phyloP scores from a whole-genome alignment of 2,113 vertebrate genomes.

The Cariama cristata region DNA sequence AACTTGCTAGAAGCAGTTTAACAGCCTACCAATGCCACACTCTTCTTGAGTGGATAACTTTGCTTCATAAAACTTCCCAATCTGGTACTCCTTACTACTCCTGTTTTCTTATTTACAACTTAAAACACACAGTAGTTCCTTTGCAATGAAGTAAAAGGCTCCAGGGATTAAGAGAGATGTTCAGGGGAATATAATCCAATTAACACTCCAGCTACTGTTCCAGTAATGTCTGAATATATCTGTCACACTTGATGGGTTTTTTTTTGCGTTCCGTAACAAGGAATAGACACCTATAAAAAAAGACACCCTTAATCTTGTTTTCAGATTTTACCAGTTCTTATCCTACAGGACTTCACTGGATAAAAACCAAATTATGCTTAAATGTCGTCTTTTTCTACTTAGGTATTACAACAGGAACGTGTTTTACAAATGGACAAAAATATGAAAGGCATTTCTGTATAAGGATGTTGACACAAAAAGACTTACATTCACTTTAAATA shows the following conservation, averaged over 20 bases:
- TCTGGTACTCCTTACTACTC: slow-evolving; percentile 19
- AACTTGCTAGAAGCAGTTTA: slow-evolving; percentile 4
- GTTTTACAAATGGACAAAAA: not conserved
- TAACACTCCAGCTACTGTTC: slow-evolving; percentile 26
- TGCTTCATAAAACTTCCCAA: slow-evolving; percentile 22
- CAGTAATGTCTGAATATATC: not conserved
- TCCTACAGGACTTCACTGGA: not conserved
- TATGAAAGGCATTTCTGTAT: not conserved
- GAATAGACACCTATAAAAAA: not conserved
- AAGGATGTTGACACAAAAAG: not conserved
- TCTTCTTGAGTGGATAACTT: not conserved
- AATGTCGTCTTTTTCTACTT: not conserved
- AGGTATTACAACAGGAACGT: fast-evolving
- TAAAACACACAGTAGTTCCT: slow-evolving; percentile 47
- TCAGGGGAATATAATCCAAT: slow-evolving; percentile 31
- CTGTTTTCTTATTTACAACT: slow-evolving; percentile 43
- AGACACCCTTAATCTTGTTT: too few relatives aligned
- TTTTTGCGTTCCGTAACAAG: not conserved
- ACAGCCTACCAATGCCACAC: not conserved
- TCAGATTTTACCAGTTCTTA: not conserved
- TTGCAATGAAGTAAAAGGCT: not conserved
- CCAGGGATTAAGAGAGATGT: not conserved
- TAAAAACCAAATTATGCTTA: not conserved
- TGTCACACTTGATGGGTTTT: not conserved
- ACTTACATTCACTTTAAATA: not conserved